Percentiles rank a stretch among this genome's conserved stretches.
Conservation (phyloP, 2,113 vertebrate genomes). For the Cyanocitta stelleri region DNA sequence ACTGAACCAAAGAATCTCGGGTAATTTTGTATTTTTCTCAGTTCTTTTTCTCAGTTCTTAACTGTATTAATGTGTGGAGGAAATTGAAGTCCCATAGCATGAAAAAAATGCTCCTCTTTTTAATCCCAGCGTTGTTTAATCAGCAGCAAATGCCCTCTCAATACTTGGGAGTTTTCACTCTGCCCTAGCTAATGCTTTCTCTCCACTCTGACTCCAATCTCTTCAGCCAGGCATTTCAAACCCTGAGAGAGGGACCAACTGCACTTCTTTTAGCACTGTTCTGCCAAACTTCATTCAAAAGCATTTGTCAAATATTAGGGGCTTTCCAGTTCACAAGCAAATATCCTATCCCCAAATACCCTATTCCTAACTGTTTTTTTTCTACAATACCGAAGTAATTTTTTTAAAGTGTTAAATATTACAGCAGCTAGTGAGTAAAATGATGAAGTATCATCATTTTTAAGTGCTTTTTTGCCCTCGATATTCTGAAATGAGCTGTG, state of each 20-base stretch:
- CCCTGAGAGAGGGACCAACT: not conserved
- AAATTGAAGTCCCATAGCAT: not conserved
- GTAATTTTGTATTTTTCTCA: not conserved
- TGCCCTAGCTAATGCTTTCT: not conserved
- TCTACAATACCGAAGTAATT: not conserved
- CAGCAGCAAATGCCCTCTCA: not conserved
- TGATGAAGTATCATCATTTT: not conserved
- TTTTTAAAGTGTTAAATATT: not conserved
- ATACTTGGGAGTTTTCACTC: not conserved
- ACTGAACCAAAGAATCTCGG: not conserved
- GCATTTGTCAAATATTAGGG: not conserved
- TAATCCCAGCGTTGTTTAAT: not conserved
- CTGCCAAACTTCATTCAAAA: not conserved
- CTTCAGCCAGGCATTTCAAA: not conserved
- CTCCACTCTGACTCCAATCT: not conserved
- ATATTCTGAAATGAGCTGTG: not conserved
- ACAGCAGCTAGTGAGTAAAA: not conserved
- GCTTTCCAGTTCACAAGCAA: not conserved
- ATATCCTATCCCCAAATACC: not conserved
- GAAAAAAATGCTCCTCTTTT: not conserved
- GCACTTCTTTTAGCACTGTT: not conserved
- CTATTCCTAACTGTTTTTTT: not conserved
- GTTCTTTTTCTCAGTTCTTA: too few relatives aligned
- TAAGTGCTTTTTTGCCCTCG: not conserved
- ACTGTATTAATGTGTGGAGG: not conserved